A percentile compares a stretch with the other conserved stretches of the same genome.
phyloP scores from a whole-genome alignment of 2,113 vertebrate genomes.

The Oryzias woworae region DNA sequence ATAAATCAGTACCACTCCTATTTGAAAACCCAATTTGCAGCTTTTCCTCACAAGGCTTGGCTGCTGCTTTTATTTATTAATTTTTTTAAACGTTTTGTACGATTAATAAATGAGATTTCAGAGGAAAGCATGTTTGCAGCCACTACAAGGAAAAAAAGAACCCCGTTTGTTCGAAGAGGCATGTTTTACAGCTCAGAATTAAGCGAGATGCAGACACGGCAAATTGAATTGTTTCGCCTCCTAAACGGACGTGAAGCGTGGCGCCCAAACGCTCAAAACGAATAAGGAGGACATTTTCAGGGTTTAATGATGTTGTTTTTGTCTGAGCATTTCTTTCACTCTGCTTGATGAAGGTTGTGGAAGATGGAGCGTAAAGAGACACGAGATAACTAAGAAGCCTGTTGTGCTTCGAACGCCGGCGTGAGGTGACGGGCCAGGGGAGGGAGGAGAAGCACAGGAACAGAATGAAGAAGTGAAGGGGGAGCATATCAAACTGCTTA shows the following conservation, averaged over 20 bases:
- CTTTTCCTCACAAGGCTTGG: conserved; percentile 38
- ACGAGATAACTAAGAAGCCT: conserved; percentile 41
- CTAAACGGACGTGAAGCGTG: conserved; percentile 72
- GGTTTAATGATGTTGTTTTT: conserved; percentile 70
- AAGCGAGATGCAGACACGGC: conserved; percentile 64
- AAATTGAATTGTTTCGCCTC: conserved; percentile 76
- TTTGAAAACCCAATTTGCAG: conserved; percentile 59
- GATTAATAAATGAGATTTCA: conserved; percentile 70
- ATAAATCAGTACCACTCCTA: conserved; percentile 39
- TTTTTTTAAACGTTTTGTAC: conserved; percentile 39
- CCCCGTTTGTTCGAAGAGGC: conserved; percentile 40
- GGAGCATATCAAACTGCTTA: conserved; percentile 57
- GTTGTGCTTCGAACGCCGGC: too few relatives aligned
- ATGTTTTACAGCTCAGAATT: conserved; percentile 66
- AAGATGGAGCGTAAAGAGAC: conserved; percentile 59
- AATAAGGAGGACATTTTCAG: conserved; percentile 61
- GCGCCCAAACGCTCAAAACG: conserved; percentile 52
- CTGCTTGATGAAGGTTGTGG: conserved; percentile 54
- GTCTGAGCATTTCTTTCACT: conserved; percentile 45
- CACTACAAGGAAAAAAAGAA: conserved; percentile 25
- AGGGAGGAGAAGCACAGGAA: conserved; percentile 21
- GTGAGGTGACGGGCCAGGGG: not conserved
- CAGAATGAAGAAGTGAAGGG: conserved; percentile 30
- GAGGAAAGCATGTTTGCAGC: conserved; percentile 25
- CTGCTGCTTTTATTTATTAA: not conserved